Evolutionary conservation across 2,797 vertebrate genomes (phyloP).

Genomic region (Dendrocincla tyrannina): DNA sequence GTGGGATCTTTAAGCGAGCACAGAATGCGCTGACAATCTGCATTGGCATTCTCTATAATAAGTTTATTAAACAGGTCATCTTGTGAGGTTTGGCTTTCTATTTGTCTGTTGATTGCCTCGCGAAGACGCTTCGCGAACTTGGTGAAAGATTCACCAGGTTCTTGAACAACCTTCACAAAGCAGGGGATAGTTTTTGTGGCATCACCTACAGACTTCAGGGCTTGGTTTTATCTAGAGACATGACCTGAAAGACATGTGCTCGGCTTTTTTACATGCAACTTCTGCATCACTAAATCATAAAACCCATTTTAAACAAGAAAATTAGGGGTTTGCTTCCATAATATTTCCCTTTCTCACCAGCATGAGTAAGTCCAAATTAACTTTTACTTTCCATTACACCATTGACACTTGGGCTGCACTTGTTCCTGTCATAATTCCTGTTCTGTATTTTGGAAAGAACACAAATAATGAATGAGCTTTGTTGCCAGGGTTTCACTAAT

Average conservation of each 20-base stretch:
- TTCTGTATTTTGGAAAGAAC: not conserved
- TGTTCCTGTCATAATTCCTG: not conserved
- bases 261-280: not conserved
- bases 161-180: too few species aligned
- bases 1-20: too few species aligned
- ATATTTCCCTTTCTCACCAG: not conserved
- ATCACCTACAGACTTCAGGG: too few species aligned
- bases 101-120: too few species aligned
- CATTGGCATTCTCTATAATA: too few species aligned
- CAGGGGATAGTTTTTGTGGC: too few species aligned
- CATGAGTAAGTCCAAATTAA: not conserved
- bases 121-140: too few species aligned
- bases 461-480: not conserved
- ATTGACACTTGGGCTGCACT: not conserved
- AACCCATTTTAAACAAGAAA: not conserved
- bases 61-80: too few species aligned
- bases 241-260: not conserved
- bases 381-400: not conserved
- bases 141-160: too few species aligned
- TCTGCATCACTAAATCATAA: not conserved
- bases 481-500: conserved; percentile 11
- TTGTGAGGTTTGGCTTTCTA: too few species aligned
- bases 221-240: not conserved
- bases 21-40: too few species aligned
- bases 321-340: not conserved